Base-by-base conservation (phyloP, 2,888 invertebrate species). In the Galeruca laticollis region DNA sequence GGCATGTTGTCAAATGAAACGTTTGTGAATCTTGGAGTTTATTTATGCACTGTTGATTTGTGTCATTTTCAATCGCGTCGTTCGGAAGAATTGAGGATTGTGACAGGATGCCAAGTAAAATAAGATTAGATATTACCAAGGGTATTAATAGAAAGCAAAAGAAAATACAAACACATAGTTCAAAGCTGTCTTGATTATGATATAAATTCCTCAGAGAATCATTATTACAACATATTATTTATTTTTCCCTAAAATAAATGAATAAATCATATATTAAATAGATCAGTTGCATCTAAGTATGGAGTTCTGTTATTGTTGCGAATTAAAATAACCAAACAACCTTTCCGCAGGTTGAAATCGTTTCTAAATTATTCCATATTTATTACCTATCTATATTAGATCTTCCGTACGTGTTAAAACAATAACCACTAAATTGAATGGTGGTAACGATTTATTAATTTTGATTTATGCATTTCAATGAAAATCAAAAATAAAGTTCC, bases 281-380 rank as follows among this genome's bases (percentile, higher is more conserved):
- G 15, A 63, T 31, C 63, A 54, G 37, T n/a, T 63, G 63, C 21
- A n/a, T 62, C 8, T 18, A 18, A 26, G n/a, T 43, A 15, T 26
- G 2, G n/a, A n/a, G 31, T 47, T 8, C 47, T 60, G 35, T 63
- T 63, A 52, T 31, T 63, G 15, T 40, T 54, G 52, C 26, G 10
- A 51, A 54, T 54, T 63, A 35, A 63, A 63, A 54, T 63, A 54
- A 54, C 54, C 63, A 63, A 63, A 63, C 54, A 63, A 63, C 37
- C n/a, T 63, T 35, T 63, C 52, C 20, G 33, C 35, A 37, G n/a
- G 10, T 13, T 52, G 6, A 26, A 26, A 20, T 21, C 52, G 21
- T 20, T 52, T 15, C 18, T 47, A 15, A 47, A 47, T 47, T 47
- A 47, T 47, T 47, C 15, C 4, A 40, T 47, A 47, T 47, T n/a